Evolutionary conservation across 2,113 vertebrate genomes (phyloP).

Genomic region (Plectropomus leopardus): DNA sequence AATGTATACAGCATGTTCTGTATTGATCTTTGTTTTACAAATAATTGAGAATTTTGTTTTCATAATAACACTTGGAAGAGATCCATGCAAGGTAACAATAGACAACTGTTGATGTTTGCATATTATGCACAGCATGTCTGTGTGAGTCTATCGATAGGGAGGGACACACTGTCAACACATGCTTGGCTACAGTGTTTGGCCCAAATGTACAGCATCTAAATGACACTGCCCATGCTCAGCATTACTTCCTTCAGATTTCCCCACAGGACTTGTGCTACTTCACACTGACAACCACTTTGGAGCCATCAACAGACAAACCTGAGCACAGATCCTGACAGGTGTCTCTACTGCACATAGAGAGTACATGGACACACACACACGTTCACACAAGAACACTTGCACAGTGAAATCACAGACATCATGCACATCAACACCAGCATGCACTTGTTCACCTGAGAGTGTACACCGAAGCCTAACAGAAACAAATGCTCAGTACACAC

Average conservation of each 20-base stretch:
- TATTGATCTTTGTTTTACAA: background rate
- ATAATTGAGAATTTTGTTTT: background rate
- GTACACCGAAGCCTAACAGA: background rate
- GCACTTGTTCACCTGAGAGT: background rate
- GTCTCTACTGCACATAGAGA: constrained; percentile 56
- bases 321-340: constrained; percentile 74
- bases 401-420: background rate
- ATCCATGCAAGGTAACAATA: background rate
- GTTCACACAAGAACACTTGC: background rate
- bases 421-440: constrained; percentile 5
- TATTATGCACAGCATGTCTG: background rate
- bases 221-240: constrained; percentile 70
- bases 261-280: constrained; percentile 80
- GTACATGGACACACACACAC: constrained; percentile 1
- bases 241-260: constrained; percentile 67
- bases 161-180: constrained; percentile 27
- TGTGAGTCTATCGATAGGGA: constrained; percentile 16
- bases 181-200: constrained; percentile 47
- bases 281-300: constrained; percentile 81
- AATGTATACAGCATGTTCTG: background rate
- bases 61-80: background rate
- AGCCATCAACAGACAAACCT: constrained; percentile 76
- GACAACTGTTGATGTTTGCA: background rate
- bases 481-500: background rate
- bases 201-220: constrained; percentile 58